These are phyloP conservation scores for Cantharis rufa DNA, from an alignment of 2,888 invertebrate species.

Conservation along the genomic window DNA sequence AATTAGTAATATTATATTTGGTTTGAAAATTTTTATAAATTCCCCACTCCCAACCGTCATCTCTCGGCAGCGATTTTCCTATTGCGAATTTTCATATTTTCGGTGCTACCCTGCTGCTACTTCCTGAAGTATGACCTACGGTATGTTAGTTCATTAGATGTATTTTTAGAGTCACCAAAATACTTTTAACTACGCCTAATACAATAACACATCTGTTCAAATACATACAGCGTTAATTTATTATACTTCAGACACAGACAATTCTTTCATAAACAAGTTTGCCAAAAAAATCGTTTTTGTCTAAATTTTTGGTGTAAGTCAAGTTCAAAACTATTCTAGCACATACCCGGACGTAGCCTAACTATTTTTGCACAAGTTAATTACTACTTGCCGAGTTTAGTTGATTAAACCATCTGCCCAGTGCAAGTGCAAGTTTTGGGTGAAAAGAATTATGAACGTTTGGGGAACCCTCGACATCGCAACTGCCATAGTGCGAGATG, in stretches of 20 bases:
- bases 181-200: neutral
- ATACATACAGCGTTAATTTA: neutral
- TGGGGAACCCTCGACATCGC: constrained; percentile 67
- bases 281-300: neutral
- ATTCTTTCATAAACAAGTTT: neutral
- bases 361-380: constrained; percentile 30
- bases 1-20: too few species aligned
- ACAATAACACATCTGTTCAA: neutral
- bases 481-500: constrained; percentile 73
- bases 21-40: too few species aligned
- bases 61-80: neutral
- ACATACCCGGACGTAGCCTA: constrained; percentile 33
- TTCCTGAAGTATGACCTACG: neutral
- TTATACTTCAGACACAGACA: neutral
- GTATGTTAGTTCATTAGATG: neutral
- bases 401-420: neutral
- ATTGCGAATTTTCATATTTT: neutral
- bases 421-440: neutral
- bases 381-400: neutral
- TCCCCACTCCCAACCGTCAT: too few species aligned
- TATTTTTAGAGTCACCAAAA: neutral
- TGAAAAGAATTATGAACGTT: constrained; percentile 64
- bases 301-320: constrained; percentile 7
- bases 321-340: constrained; percentile 28
- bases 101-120: neutral